Base-by-base conservation (phyloP, 1,140 invertebrate species). In the Saccostrea cuccullata region DNA sequence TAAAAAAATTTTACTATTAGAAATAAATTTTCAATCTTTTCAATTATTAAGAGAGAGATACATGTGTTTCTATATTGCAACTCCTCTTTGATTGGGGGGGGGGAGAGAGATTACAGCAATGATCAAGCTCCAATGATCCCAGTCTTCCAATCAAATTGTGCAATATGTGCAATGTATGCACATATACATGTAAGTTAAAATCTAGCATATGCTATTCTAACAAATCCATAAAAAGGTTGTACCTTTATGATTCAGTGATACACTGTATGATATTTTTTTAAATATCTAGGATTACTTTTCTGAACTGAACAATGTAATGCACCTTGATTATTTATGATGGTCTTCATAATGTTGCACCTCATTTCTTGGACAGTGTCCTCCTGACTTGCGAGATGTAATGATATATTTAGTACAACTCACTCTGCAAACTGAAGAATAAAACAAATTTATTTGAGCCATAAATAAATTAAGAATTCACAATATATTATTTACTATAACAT, bases 291-390 rank as follows among this genome's bases (percentile, higher is more conserved):
- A 23, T 67, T 67, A n/a, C 60, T 67, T 67, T 67, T 67, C 60
- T 67, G 20, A 67, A 67, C 17, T 20, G 20, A 67, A 67, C 60
- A 67, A 23, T 67, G 60, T 17, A 23, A 20, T 67, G 60, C 23
- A 23, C 60, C 60, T 67, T 67, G 60, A 20, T 67, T 67, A n/a
- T 67, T 67, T 67, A 67, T 67, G 17, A 67, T 67, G 15, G 60
- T 67, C 60, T 67, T 67, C 60, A 67, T 67, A 23, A 67, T 67
- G 60, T 67, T 67, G 60, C 60, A 67, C 23, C 60, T 67, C 15
- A 67, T 67, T 67, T 67, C 60, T 20, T 67, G 60, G 15, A 67
- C 60, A 67, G 60, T 67, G 60, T 67, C 60, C 15, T 67, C 6
- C 17, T 20, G 47, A 47, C 6, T 47, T 47, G 47, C 1, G 23